These are phyloP conservation scores for Okapia johnstoni DNA, from an alignment of 2,113 vertebrate species.

Conservation along the genomic window DNA sequence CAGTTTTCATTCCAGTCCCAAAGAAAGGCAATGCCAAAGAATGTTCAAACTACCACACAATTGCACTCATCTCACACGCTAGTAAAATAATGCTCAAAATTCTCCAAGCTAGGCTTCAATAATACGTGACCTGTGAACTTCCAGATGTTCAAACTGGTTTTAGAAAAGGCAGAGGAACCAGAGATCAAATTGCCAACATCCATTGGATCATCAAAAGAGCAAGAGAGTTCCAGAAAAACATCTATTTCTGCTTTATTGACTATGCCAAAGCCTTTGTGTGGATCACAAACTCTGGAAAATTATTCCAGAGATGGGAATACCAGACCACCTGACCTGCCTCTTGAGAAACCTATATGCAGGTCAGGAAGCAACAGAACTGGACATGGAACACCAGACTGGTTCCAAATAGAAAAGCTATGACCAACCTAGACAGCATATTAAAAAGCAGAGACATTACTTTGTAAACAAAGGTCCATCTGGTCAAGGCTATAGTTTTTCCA, in stretches of 20 bases:
- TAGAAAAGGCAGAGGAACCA: background rate
- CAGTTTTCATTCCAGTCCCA: background rate
- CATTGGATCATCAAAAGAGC: background rate
- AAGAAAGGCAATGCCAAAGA: background rate
- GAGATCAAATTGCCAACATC: background rate
- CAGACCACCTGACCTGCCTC: background rate
- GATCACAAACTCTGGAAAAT: background rate
- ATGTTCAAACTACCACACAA: background rate
- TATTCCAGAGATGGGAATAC: background rate
- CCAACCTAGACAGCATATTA: background rate
- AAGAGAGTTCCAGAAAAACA: background rate
- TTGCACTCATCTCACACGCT: background rate
- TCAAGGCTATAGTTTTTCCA: background rate
- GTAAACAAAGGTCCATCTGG: background rate
- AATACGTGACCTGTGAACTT: background rate
- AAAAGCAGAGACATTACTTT: background rate
- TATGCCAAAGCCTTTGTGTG: background rate
- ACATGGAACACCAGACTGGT: background rate
- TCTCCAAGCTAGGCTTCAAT: background rate
- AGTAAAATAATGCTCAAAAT: background rate
- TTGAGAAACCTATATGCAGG: background rate
- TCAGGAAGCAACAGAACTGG: background rate
- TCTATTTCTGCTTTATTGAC: background rate
- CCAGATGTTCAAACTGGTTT: background rate
- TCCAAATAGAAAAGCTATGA: background rate